Base-by-base conservation (phyloP, 2,797 vertebrate species). In the Lophius americanus region DNA sequence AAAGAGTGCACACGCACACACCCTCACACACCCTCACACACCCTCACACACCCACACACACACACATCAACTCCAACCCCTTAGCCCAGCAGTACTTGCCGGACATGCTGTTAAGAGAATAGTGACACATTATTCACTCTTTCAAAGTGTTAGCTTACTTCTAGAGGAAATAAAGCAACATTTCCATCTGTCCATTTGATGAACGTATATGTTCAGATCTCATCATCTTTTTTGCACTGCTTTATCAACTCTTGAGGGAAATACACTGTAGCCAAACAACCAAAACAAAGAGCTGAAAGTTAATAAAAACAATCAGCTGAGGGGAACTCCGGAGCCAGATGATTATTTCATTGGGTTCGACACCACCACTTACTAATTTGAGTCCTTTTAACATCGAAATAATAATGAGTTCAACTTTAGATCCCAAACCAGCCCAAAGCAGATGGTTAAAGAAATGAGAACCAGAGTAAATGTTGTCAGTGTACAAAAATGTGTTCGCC, bases 21-120 rank as follows among this genome's bases (percentile, higher is more conserved):
- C 23, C 1, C 23, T 1, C 23, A 23, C 23, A 23, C 23, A 23
- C 23, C 23, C 23, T 23, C 23, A 23, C 53, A 59, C 70, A 60
- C 73, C 60, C 35, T 50, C 62, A 65, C 74, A 75, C 62, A 50
- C 70, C 76, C 66, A 59, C 72, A 70, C 75, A 71, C 73, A 78
- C 63, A 61, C 60, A 79, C 71, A 79, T 68, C 23, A 37, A 23
- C 2, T 11, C 9, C 8, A 39, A 39, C 12, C 6, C 6, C n/a
- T 52, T 13, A 42, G 42, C 52, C n/a, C 23, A 35, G n/a, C 35
- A 51, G 36, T 11, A 39, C 38, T 55, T 7, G 13, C 23, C 48
- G 47, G 52, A 35, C 13, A 42, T 41, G 43, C 7, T 60, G 10
- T 32, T 2, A 51, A 64, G 11, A 64, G 2, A 39, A 52, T 9